A percentile compares a stretch with the other conserved stretches of the same genome.
phyloP scores from a whole-genome alignment of 2,888 invertebrate species.

The Bembecia ichneumoniformis region DNA sequence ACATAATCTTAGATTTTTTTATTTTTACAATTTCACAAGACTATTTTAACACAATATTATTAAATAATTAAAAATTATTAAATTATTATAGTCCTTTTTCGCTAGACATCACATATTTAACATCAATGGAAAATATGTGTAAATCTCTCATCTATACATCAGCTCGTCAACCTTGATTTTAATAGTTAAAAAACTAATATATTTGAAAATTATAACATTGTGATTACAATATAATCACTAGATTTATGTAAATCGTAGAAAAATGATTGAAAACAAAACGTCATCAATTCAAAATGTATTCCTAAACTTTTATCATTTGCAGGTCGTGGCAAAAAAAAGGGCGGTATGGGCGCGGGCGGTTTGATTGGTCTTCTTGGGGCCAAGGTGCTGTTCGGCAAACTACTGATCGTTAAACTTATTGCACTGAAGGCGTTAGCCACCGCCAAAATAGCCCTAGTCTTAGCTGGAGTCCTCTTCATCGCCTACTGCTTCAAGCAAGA shows the following conservation, averaged over 20 bases:
- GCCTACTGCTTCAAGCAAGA: conserved; percentile 61
- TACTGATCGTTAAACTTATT: conserved; percentile 84
- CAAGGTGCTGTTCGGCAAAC: conserved; percentile 57
- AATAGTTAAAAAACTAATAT: neutral
- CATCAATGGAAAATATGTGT: too few relatives aligned
- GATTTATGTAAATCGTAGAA: neutral
- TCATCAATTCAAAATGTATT: neutral
- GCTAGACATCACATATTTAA: too few relatives aligned
- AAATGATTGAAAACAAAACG: neutral
- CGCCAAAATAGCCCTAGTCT: conserved; percentile 84
- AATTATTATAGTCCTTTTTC: too few relatives aligned
- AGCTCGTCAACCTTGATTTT: neutral
- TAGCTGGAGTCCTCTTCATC: conserved; percentile 77
- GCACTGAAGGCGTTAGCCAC: conserved; percentile 87
- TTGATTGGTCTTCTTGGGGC: conserved; percentile 76
- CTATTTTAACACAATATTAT: too few relatives aligned
- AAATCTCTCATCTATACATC: too few relatives aligned
- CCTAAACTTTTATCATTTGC: conserved; percentile 16
- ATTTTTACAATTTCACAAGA: too few relatives aligned
- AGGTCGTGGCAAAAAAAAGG: conserved; percentile 80
- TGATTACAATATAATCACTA: conserved; percentile 4
- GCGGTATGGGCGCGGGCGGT: conserved; percentile 77
- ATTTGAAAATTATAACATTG: conserved; percentile 1
- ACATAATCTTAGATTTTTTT: too few relatives aligned
- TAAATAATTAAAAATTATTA: too few relatives aligned